Percentiles rank a stretch among this genome's conserved stretches.
These are phyloP conservation scores for Sycophila texana DNA, from an alignment of 2,888 invertebrate species.

Conservation along the genomic window DNA sequence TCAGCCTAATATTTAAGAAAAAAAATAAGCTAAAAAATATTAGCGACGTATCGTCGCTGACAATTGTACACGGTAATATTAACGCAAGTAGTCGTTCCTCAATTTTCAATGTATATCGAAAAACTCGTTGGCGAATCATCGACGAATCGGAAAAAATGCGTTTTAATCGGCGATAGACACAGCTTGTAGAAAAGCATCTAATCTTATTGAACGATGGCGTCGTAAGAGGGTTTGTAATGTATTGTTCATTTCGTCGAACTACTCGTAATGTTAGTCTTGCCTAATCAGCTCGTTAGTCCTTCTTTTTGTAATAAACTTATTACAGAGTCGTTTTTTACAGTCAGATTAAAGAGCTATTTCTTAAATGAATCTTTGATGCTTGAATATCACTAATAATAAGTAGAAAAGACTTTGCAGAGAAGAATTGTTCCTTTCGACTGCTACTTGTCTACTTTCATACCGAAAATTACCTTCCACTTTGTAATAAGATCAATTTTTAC, in stretches of 20 bases:
- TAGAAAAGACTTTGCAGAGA: neutral
- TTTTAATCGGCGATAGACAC: constrained; percentile 30
- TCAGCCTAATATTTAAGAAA: constrained; percentile 47
- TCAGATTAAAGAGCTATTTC: constrained; percentile 22
- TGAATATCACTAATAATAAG: no score
- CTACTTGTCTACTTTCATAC: constrained; percentile 46
- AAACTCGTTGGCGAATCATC: constrained; percentile 18
- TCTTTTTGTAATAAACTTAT: neutral
- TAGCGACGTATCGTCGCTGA: constrained; percentile 29
- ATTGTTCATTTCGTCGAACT: no score
- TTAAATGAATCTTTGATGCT: constrained; percentile 12
- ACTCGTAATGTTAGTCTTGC: no score
- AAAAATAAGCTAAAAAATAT: constrained; percentile 19
- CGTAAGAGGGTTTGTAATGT: neutral
- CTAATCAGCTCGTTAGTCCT: no score
- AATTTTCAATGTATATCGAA: constrained; percentile 37
- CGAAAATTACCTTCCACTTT: constrained; percentile 24
- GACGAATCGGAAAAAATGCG: constrained; percentile 29
- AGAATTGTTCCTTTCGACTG: constrained; percentile 24
- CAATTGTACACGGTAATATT: constrained; percentile 27
- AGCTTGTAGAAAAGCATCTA: constrained; percentile 25
- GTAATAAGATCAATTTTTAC: constrained; percentile 14
- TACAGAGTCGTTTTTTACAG: constrained; percentile 24
- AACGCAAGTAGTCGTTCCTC: constrained; percentile 46
- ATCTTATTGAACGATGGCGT: constrained; percentile 28